Evolutionary conservation across 2,888 invertebrate genomes (phyloP).

Genomic region (Melinopterus prodromus): DNA sequence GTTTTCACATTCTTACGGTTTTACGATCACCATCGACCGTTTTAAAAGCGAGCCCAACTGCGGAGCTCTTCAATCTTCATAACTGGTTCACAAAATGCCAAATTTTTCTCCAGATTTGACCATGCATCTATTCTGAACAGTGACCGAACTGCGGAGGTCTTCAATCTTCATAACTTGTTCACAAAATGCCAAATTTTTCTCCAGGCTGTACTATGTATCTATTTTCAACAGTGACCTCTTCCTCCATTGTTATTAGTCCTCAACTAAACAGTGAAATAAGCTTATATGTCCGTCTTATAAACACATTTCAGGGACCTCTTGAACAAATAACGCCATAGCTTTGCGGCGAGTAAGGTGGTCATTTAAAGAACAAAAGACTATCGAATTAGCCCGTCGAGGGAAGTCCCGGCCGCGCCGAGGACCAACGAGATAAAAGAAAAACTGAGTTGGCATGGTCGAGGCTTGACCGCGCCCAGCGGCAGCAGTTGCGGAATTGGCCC

Average conservation of each 20-base stretch:
- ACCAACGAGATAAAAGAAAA: conserved; percentile 14
- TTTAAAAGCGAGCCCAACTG: conserved; percentile 8
- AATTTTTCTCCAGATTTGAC: too few species aligned
- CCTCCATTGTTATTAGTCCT: too few species aligned
- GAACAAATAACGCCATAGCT: neutral
- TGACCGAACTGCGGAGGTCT: too few species aligned
- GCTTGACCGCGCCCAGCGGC: neutral
- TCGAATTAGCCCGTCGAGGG: conserved; percentile 13
- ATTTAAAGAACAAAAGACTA: conserved; percentile 6
- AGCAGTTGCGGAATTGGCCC: conserved; percentile 15
- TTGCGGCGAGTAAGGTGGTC: neutral
- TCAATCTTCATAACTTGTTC: too few species aligned
- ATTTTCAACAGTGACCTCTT: too few species aligned
- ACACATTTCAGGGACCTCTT: neutral
- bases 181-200: too few species aligned
- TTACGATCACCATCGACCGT: neutral
- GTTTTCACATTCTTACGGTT: too few species aligned
- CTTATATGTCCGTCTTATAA: neutral
- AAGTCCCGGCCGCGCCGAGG: neutral
- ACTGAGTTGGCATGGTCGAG: conserved; percentile 7
- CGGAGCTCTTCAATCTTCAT: too few species aligned
- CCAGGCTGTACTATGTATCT: too few species aligned
- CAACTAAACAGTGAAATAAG: neutral
- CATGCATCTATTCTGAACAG: too few species aligned
- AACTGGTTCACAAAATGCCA: too few species aligned